Conservation (phyloP, 1,140 invertebrate genomes). For the Vanessa atalanta region DNA sequence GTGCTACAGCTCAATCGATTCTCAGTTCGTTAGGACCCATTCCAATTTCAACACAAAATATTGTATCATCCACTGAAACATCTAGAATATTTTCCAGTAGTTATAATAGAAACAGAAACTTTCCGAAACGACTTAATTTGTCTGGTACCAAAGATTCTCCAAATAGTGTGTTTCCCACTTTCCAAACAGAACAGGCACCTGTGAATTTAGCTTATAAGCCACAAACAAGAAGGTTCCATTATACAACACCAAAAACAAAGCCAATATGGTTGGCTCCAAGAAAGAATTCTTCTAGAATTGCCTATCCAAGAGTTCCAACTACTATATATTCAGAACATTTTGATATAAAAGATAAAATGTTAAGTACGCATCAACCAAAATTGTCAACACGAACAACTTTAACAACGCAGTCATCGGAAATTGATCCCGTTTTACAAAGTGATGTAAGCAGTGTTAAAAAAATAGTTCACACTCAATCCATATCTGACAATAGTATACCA, state of each 20-base stretch:
- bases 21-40: slow-evolving; percentile 49
- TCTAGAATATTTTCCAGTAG: slow-evolving; percentile 52
- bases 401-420: slow-evolving; percentile 70
- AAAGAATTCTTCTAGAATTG: slow-evolving; percentile 54
- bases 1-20: slow-evolving; percentile 40
- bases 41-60: slow-evolving; percentile 59
- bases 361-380: slow-evolving; percentile 42
- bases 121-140: slow-evolving; percentile 68
- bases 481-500: slow-evolving; percentile 73
- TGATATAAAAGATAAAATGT: slow-evolving; percentile 68
- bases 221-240: slow-evolving; percentile 60
- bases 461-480: slow-evolving; percentile 66
- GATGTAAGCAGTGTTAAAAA: slow-evolving; percentile 66
- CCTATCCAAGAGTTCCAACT: slow-evolving; percentile 45
- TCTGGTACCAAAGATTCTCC: slow-evolving; percentile 62
- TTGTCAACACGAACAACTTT: slow-evolving; percentile 49
- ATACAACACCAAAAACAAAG: slow-evolving; percentile 66
- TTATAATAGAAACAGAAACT: slow-evolving; percentile 62
- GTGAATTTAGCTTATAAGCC: slow-evolving; percentile 45
- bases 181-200: slow-evolving; percentile 46
- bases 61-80: slow-evolving; percentile 52
- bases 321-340: slow-evolving; percentile 76
- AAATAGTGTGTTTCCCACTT: slow-evolving; percentile 59
- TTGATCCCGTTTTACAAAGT: slow-evolving; percentile 70
- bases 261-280: slow-evolving; percentile 71